These are phyloP conservation scores for Garrulus glandarius DNA, from an alignment of 2,797 vertebrate genomes.

Conservation along the genomic window DNA sequence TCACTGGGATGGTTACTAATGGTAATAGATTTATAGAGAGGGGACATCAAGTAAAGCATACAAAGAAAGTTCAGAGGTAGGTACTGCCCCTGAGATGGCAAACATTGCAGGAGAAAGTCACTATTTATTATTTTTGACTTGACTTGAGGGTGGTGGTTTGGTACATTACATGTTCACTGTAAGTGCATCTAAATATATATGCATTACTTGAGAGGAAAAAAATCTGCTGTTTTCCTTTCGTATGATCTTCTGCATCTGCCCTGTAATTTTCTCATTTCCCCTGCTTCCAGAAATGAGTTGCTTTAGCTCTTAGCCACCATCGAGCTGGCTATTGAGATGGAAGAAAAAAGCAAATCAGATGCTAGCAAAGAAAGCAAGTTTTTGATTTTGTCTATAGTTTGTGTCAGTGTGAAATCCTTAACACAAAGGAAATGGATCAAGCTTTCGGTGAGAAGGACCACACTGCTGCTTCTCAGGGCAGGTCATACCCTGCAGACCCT, in stretches of 20 bases:
- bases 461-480: neutral
- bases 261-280: constrained; percentile 9
- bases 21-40: neutral
- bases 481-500: neutral
- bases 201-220: neutral
- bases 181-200: constrained; percentile 23
- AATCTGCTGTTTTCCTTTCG: constrained; percentile 9
- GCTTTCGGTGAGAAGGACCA: neutral
- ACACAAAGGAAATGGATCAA: neutral
- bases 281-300: neutral
- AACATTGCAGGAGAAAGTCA: neutral
- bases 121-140: neutral
- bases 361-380: neutral
- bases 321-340: neutral
- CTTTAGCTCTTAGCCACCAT: neutral
- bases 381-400: neutral
- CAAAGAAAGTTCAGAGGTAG: neutral
- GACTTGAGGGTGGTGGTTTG: neutral
- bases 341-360: neutral
- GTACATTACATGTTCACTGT: neutral
- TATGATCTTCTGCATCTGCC: neutral
- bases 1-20: neutral
- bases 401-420: neutral
- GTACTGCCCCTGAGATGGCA: neutral
- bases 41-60: neutral